phyloP scores from a whole-genome alignment of 2,888 invertebrate genomes.

The Drosophila infuscata region DNA sequence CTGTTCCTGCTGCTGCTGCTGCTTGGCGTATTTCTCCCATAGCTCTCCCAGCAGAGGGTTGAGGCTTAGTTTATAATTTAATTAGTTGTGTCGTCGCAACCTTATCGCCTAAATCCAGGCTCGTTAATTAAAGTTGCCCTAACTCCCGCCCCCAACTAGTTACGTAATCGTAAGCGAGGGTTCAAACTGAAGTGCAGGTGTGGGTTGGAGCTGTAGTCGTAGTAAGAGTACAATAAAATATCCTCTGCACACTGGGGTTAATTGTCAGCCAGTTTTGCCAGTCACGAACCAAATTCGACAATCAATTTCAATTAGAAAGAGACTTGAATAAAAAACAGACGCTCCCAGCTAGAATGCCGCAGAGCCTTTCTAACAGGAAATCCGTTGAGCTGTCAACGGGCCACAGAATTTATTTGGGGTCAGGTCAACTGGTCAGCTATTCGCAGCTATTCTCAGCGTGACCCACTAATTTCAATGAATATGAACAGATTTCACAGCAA shows the following conservation, averaged over 20 bases:
- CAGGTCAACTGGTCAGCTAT: conserved; percentile 25
- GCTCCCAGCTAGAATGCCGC: conserved; percentile 24
- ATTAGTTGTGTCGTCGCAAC: conserved; percentile 65
- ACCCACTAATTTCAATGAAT: conserved; percentile 61
- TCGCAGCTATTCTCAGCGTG: conserved; percentile 30
- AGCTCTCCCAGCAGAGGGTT: neutral
- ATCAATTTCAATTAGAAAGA: conserved; percentile 65
- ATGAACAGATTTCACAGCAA: conserved; percentile 70
- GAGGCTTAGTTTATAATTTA: conserved; percentile 68
- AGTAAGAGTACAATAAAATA: neutral
- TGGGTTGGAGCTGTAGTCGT: conserved; percentile 40
- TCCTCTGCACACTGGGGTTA: conserved; percentile 58
- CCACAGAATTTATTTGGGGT: conserved; percentile 61
- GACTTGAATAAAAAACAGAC: conserved; percentile 11
- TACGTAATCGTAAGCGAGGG: conserved; percentile 55
- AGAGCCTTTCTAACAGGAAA: conserved; percentile 79
- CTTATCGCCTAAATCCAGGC: conserved; percentile 56
- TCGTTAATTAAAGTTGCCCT: conserved; percentile 54
- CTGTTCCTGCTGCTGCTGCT: neutral
- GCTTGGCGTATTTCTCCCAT: neutral
- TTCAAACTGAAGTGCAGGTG: conserved; percentile 56
- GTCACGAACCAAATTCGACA: conserved; percentile 66
- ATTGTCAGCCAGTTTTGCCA: conserved; percentile 67
- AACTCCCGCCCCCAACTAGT: conserved; percentile 17
- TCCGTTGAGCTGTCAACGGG: conserved; percentile 53